Percentiles rank a stretch among this genome's conserved stretches.
Conservation (phyloP, 2,113 vertebrate genomes). For the Neolamprologus sp. region DNA sequence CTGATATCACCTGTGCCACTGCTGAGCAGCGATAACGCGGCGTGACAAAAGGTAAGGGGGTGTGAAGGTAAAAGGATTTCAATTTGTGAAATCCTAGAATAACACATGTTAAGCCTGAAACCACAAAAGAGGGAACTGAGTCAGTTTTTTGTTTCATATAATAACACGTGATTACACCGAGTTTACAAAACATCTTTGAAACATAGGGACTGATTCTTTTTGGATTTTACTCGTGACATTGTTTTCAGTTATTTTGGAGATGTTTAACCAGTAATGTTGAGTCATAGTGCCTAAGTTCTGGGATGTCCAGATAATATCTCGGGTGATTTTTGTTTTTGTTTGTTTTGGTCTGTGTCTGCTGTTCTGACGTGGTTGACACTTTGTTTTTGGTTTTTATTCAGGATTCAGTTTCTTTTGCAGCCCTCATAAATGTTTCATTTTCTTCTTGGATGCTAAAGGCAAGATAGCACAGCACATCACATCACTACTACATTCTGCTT, state of each 20-base stretch:
- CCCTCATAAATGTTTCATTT: background rate
- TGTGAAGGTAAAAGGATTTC: background rate
- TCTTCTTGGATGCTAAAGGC: background rate
- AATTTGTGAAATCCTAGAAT: background rate
- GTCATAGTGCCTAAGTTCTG: background rate
- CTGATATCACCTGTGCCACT: background rate
- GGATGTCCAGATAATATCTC: background rate
- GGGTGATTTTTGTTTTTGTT: background rate
- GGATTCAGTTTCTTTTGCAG: background rate
- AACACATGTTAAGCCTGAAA: background rate
- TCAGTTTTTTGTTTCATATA: background rate
- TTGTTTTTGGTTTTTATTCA: background rate
- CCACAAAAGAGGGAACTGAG: background rate
- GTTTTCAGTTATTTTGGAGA: background rate
- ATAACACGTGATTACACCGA: background rate
- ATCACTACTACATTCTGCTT: background rate
- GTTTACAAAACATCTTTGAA: background rate
- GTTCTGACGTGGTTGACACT: accelerated
- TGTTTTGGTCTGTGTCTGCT: background rate
- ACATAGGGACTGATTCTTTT: background rate
- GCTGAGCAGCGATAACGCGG: background rate
- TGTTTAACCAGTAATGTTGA: background rate
- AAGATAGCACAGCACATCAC: background rate
- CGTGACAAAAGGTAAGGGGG: slow-evolving; percentile 18
- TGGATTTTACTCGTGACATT: background rate